phyloP scores from a whole-genome alignment of 2,113 vertebrate genomes.

The Oreochromis aureus region DNA sequence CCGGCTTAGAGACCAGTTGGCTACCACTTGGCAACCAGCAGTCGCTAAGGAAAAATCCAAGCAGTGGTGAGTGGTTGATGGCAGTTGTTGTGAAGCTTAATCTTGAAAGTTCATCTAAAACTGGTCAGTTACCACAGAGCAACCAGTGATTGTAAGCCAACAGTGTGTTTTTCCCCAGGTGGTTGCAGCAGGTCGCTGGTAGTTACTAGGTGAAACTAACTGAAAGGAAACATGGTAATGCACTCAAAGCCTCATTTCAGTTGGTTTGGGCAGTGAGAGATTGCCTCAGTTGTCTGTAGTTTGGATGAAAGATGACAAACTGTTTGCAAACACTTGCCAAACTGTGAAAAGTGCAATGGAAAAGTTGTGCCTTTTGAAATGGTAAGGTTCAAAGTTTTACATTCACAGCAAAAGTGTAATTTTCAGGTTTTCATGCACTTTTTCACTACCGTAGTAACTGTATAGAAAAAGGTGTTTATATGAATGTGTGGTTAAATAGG shows the following conservation, averaged over 20 bases:
- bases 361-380: neutral
- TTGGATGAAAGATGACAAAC: neutral
- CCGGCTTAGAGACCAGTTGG: neutral
- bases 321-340: neutral
- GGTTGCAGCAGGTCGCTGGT: too few species aligned
- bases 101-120: neutral
- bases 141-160: neutral
- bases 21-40: neutral
- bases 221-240: too few species aligned
- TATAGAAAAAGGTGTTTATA: neutral
- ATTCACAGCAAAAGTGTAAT: neutral
- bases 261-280: neutral
- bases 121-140: neutral
- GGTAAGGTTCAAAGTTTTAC: neutral
- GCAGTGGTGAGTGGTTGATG: neutral
- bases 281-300: neutral
- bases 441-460: neutral
- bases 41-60: neutral
- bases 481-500: neutral
- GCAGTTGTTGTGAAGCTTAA: neutral
- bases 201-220: too few species aligned
- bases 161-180: neutral
- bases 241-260: neutral
- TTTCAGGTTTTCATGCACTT: neutral
- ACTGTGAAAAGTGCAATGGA: neutral